phyloP scores from a whole-genome alignment of 2,888 invertebrate genomes.

The Palloptera scutellata region DNA sequence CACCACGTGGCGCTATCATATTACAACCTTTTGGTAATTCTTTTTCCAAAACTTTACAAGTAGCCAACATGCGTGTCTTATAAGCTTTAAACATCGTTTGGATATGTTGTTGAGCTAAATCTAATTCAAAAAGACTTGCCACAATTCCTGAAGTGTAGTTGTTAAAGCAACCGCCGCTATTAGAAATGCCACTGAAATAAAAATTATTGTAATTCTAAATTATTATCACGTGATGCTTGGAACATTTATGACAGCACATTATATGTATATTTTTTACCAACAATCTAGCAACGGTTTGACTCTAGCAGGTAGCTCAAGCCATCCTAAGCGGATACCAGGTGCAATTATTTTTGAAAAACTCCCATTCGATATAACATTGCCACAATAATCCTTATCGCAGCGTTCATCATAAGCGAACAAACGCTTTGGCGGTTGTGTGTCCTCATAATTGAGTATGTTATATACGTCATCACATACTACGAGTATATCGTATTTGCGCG shows the following conservation, averaged over 20 bases:
- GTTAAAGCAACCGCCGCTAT: conserved; percentile 71
- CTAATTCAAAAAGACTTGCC: conserved; percentile 67
- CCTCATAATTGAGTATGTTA: conserved; percentile 68
- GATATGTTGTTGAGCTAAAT: conserved; percentile 66
- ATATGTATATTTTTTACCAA: conserved; percentile 58
- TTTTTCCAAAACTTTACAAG: conserved; percentile 62
- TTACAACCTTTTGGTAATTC: conserved; percentile 64
- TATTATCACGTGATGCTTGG: neutral
- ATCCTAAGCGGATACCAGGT: conserved; percentile 72
- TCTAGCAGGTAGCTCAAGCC: conserved; percentile 69
- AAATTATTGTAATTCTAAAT: neutral
- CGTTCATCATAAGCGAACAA: conserved; percentile 67
- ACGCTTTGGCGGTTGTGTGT: conserved; percentile 64
- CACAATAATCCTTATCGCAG: conserved; percentile 60
- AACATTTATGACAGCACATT: neutral
- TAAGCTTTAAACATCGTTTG: conserved; percentile 60
- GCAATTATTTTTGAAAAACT: conserved; percentile 73
- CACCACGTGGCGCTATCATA: conserved; percentile 66
- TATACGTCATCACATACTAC: conserved; percentile 73
- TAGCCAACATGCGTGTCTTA: conserved; percentile 64
- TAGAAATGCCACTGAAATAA: conserved; percentile 58
- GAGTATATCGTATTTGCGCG: conserved; percentile 63
- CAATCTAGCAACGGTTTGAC: conserved; percentile 60
- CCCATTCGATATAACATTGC: conserved; percentile 71
- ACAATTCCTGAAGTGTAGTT: conserved; percentile 68